Percentiles rank a stretch among this genome's conserved stretches.
Evolutionary conservation across 2,113 vertebrate genomes (phyloP).

Genomic region (Malurus elegans): DNA sequence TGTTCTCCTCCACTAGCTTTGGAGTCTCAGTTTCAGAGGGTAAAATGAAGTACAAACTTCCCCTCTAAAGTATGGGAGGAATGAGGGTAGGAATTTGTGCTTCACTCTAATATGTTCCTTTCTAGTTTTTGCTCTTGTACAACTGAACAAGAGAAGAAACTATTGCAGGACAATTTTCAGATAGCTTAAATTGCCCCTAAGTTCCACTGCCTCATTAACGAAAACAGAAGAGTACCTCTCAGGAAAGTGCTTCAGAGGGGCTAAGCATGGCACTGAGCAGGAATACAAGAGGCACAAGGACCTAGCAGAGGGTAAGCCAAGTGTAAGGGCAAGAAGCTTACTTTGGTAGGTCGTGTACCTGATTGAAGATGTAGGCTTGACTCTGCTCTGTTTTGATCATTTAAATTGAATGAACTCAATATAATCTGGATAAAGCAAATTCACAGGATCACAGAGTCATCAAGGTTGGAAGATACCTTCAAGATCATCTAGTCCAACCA

Average conservation of each 20-base stretch:
- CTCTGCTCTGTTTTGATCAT: not conserved
- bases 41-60: not conserved
- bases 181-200: conserved; percentile 40
- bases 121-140: not conserved
- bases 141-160: not conserved
- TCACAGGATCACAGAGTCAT: not conserved
- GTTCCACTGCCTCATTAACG: not conserved
- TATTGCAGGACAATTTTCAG: conserved; percentile 1
- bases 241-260: not conserved
- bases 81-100: conserved; percentile 30
- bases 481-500: not conserved
- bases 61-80: conserved; percentile 21
- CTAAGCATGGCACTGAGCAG: not conserved
- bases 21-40: not conserved
- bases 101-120: not conserved
- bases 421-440: not conserved
- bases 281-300: not conserved
- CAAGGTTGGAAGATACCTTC: not conserved
- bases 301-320: not conserved
- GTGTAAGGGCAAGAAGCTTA: not conserved
- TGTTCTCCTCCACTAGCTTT: not conserved
- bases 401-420: not conserved
- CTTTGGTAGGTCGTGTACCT: not conserved
- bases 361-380: not conserved
- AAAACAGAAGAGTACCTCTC: not conserved